phyloP scores from a whole-genome alignment of 2,888 invertebrate species.

The Drosophila mettleri region DNA sequence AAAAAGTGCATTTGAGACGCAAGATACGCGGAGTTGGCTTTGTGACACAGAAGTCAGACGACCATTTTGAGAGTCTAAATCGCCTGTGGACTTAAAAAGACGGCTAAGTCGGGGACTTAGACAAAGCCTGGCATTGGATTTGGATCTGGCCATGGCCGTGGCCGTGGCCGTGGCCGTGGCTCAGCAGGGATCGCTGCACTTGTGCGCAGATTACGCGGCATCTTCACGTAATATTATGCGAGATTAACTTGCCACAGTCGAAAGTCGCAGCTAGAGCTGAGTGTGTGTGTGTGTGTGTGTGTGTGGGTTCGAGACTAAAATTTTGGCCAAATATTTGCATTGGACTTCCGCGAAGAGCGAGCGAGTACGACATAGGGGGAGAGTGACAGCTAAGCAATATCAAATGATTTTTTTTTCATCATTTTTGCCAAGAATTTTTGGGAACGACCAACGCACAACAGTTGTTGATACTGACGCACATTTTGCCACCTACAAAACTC shows the following conservation, averaged over 20 bases:
- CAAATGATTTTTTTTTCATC: slow-evolving; percentile 61
- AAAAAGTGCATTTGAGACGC: not conserved
- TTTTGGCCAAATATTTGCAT: slow-evolving; percentile 63
- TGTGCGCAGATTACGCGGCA: slow-evolving; percentile 49
- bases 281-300: slow-evolving; percentile 8
- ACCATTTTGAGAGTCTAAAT: slow-evolving; percentile 18
- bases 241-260: slow-evolving; percentile 66
- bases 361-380: not conserved
- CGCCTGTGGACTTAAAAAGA: slow-evolving; percentile 36
- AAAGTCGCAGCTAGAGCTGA: slow-evolving; percentile 21
- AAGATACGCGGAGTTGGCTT: slow-evolving; percentile 22
- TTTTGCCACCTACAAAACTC: slow-evolving; percentile 76
- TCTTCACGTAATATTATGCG: slow-evolving; percentile 69
- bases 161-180: slow-evolving; percentile 5
- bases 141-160: slow-evolving; percentile 10
- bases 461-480: slow-evolving; percentile 62
- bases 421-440: slow-evolving; percentile 46
- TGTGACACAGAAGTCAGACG: slow-evolving; percentile 22
- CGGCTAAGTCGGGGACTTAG: slow-evolving; percentile 32
- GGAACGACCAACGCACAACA: slow-evolving; percentile 29
- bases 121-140: slow-evolving; percentile 13
- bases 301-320: not conserved
- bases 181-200: slow-evolving; percentile 26
- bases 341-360: slow-evolving; percentile 51
- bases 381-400: slow-evolving; percentile 51